Conservation (phyloP, 2,888 invertebrate genomes). For the Pseudococcus viburni region DNA sequence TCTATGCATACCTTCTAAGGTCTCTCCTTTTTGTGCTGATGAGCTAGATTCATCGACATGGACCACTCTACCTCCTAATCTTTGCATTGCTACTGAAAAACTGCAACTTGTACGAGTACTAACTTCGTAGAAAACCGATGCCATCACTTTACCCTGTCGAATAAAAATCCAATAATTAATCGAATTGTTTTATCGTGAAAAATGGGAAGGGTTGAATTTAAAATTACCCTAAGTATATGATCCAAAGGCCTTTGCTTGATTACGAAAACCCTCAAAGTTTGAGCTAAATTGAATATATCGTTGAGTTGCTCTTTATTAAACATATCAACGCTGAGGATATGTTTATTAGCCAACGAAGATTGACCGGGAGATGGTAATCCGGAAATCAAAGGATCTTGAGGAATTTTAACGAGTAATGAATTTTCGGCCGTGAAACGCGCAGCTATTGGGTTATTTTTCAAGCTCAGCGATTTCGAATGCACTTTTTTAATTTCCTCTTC, state of each 20-base stretch:
- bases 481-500: slow-evolving; percentile 69
- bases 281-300: slow-evolving; percentile 94
- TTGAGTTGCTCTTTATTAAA: slow-evolving; percentile 92
- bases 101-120: slow-evolving; percentile 97
- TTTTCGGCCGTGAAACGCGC: slow-evolving; percentile 68
- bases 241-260: slow-evolving; percentile 87
- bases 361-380: slow-evolving; percentile 69
- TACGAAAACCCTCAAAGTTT: slow-evolving; percentile 81
- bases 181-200: neutral
- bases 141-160: slow-evolving; percentile 89
- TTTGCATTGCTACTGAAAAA: slow-evolving; percentile 96
- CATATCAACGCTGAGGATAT: slow-evolving; percentile 87
- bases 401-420: slow-evolving; percentile 6
- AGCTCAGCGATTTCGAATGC: slow-evolving; percentile 70
- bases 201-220: neutral
- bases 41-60: slow-evolving; percentile 91
- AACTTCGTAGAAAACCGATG: slow-evolving; percentile 96
- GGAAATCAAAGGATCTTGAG: neutral
- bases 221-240: slow-evolving; percentile 81
- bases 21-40: slow-evolving; percentile 97
- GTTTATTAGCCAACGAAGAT: slow-evolving; percentile 72
- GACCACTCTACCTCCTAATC: slow-evolving; percentile 94
- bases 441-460: neutral
- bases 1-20: slow-evolving; percentile 90
- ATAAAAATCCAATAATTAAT: neutral